phyloP scores from a whole-genome alignment of 2,888 invertebrate species.

The Torymus aiolomorphi region DNA sequence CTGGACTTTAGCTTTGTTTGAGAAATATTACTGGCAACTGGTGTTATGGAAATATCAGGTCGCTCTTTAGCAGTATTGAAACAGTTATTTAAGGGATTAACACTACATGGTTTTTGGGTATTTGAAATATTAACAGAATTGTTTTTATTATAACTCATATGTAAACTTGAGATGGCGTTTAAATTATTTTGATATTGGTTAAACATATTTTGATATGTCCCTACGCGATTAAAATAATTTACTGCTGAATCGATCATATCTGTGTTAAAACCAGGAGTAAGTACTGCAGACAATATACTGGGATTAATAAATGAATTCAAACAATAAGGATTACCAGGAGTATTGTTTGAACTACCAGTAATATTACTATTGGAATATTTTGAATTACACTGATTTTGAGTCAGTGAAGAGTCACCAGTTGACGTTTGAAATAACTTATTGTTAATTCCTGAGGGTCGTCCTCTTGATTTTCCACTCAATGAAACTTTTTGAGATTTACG shows the following conservation, averaged over 20 bases:
- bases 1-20: neutral
- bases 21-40: constrained; percentile 6
- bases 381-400: constrained; percentile 10
- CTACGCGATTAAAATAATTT: constrained; percentile 70
- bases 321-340: constrained; percentile 64
- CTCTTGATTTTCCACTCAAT: constrained; percentile 76
- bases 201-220: constrained; percentile 68
- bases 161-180: constrained; percentile 63
- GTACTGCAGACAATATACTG: constrained; percentile 68
- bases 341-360: constrained; percentile 60
- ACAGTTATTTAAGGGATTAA: neutral
- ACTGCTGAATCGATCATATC: constrained; percentile 60
- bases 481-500: constrained; percentile 60
- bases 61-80: constrained; percentile 72
- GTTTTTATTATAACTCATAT: constrained; percentile 21
- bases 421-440: constrained; percentile 69
- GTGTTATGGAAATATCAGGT: constrained; percentile 75
- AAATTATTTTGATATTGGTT: constrained; percentile 70
- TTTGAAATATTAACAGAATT: constrained; percentile 64
- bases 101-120: constrained; percentile 57
- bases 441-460: constrained; percentile 76
- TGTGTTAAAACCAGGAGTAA: constrained; percentile 64
- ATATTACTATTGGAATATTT: constrained; percentile 51
- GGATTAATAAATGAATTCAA: constrained; percentile 68
- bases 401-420: constrained; percentile 12